Evolutionary conservation across 2,888 invertebrate species (phyloP), one percentile per base, ranked within the genome.

Genomic region (Drosophila koepferae): DNA sequence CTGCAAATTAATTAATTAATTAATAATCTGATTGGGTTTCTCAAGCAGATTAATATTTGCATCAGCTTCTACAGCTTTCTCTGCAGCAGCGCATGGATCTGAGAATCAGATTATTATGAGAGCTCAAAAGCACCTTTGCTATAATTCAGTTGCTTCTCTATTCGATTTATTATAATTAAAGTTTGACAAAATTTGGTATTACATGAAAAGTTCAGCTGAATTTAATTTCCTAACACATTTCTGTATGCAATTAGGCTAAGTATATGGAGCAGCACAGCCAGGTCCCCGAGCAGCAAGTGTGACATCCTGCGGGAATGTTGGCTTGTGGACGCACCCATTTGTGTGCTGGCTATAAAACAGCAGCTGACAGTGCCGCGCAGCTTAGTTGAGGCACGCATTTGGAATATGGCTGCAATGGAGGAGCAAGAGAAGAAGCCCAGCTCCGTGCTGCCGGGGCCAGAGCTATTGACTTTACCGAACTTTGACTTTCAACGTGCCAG

Each of bases 401-500:
- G 64, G 23, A 55, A 53, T 40, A 81, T 81, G 74, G 59, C 72
- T 20, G 55, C 72, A 56, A 49, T 34, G 8, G 67, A 53, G 53
- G 51, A 59, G 51, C 55, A 53, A 18, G 67, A 73, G 31, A 18
- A 51, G 49, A 89, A 87, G 61, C 67, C 75, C 7, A 59, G 70
- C 23, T 55, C 53, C 31, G 16, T 87, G 46, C 65, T 89, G 54
- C 82, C 90, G 3, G 86, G 80, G 1, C 86, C 85, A 16, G 81
- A 82, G 44, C 76, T 91, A 40, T 48, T 91, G 62, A 62, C 82
- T 0, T 14, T 86, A 28, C 91, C 91, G 1, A 67, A 64, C 8
- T 53, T 75, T 5, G 74, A 71, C 55, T 74, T 74, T 48, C 80
- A 87, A 18, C 77, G 87, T 3, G 78, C 84, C 14, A 91, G 91